Percentiles rank a stretch among this genome's conserved stretches.
phyloP scores from a whole-genome alignment of 2,797 vertebrate genomes.

The Chelidonichthys spinosus region DNA sequence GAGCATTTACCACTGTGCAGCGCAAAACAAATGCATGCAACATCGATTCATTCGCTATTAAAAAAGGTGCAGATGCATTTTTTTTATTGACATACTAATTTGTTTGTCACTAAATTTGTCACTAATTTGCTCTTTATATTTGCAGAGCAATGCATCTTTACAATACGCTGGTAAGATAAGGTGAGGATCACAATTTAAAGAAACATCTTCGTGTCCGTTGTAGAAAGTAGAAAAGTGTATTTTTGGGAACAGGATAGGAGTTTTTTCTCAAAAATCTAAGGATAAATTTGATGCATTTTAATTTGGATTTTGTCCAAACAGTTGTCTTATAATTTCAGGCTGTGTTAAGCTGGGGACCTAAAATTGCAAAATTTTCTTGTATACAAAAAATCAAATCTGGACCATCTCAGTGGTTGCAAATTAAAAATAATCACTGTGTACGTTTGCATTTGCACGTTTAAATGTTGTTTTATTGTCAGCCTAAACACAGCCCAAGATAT shows the following conservation, averaged over 20 bases:
- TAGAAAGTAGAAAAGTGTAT: background rate
- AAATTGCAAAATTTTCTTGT: too few relatives aligned
- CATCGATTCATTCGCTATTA: background rate
- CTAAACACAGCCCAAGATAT: background rate
- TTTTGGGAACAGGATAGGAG: background rate
- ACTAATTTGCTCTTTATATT: background rate
- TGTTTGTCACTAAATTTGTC: too few relatives aligned
- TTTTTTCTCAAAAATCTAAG: background rate
- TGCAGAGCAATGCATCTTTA: constrained; percentile 27
- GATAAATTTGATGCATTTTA: constrained; percentile 1
- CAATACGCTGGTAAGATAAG: constrained; percentile 30
- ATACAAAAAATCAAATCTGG: constrained; percentile 4
- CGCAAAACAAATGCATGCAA: too few relatives aligned
- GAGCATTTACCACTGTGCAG: background rate
- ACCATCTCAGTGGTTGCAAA: background rate
- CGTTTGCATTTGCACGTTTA: background rate
- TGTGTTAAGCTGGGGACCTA: background rate
- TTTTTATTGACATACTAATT: background rate
- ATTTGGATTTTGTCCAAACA: constrained; percentile 16
- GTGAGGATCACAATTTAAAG: constrained; percentile 18
- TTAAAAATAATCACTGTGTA: background rate
- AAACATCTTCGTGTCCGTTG: constrained; percentile 20
- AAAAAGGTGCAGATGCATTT: background rate
- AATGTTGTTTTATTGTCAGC: too few relatives aligned
- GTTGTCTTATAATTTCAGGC: background rate